A percentile compares a stretch with the other conserved stretches of the same genome.
Evolutionary conservation across 2,888 invertebrate genomes (phyloP).

Genomic region (Sturmia bella): DNA sequence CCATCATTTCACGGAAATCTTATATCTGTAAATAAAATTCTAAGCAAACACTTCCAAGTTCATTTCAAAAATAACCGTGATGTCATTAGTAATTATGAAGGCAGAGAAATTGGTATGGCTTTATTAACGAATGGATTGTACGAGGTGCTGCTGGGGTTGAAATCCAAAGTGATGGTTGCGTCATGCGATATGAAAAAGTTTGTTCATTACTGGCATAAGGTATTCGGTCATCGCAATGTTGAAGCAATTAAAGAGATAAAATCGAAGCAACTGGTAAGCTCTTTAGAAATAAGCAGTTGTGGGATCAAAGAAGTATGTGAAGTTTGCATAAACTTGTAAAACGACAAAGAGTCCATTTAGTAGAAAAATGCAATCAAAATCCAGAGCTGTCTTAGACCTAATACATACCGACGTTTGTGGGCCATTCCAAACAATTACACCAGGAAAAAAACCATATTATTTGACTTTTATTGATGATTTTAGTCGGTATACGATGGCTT

Average conservation of each 20-base stretch:
- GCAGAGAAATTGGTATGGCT: too few relatives aligned
- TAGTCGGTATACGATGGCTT: conserved; percentile 30
- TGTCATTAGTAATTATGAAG: too few relatives aligned
- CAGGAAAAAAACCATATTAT: conserved; percentile 16
- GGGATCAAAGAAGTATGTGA: conserved; percentile 8
- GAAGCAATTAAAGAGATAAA: conserved; percentile 25
- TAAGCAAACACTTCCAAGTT: too few relatives aligned
- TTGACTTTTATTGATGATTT: conserved; percentile 35
- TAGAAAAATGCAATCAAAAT: conserved; percentile 1
- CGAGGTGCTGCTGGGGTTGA: too few relatives aligned
- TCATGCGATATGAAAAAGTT: background rate
- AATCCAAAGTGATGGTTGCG: too few relatives aligned
- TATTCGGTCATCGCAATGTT: conserved; percentile 3
- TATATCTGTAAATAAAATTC: too few relatives aligned
- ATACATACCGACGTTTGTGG: conserved; percentile 30
- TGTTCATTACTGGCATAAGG: background rate
- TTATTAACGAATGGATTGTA: too few relatives aligned
- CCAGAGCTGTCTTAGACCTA: conserved; percentile 4
- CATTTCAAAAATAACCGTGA: too few relatives aligned
- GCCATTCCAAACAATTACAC: conserved; percentile 1
- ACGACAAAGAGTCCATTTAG: conserved; percentile 7
- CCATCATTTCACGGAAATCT: too few relatives aligned
- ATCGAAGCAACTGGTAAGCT: background rate
- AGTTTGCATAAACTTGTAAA: conserved; percentile 25
- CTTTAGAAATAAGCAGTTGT: background rate